Evolutionary conservation across 1,140 invertebrate genomes (phyloP).

Genomic region (Megathymus violae): DNA sequence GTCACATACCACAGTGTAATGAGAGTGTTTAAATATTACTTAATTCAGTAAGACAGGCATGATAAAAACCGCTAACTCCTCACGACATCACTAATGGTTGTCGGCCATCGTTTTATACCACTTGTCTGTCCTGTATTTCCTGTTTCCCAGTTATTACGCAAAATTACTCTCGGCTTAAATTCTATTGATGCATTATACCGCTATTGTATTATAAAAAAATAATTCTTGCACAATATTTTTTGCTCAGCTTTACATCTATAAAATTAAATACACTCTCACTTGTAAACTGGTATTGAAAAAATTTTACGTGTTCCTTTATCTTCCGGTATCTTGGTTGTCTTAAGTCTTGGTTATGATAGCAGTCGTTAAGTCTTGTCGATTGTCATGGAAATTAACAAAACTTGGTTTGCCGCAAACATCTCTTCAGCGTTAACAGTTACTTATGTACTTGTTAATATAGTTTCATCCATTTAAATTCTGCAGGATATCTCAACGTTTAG

Average conservation of each 20-base stretch:
- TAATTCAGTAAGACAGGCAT: slow-evolving; percentile 13
- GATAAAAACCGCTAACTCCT: slow-evolving; percentile 57
- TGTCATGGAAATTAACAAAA: too few relatives aligned
- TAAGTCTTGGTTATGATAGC: too few relatives aligned
- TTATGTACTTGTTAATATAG: neutral
- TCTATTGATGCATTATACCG: slow-evolving; percentile 46
- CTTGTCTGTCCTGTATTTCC: slow-evolving; percentile 70
- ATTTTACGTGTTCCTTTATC: too few relatives aligned
- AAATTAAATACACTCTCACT: too few relatives aligned
- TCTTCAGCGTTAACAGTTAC: neutral
- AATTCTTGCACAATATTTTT: slow-evolving; percentile 12
- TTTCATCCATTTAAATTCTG: slow-evolving; percentile 10
- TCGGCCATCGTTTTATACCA: slow-evolving; percentile 40
- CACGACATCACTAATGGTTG: slow-evolving; percentile 58
- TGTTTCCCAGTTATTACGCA: slow-evolving; percentile 60
- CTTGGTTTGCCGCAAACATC: too few relatives aligned
- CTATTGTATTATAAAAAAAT: slow-evolving; percentile 26
- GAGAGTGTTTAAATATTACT: slow-evolving; percentile 5
- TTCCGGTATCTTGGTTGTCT: too few relatives aligned
- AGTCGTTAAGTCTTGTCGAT: too few relatives aligned
- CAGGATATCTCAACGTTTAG: slow-evolving; percentile 17
- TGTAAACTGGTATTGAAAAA: too few relatives aligned
- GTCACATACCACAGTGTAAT: slow-evolving; percentile 40
- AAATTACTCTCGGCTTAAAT: slow-evolving; percentile 59
- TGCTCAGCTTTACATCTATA: neutral